These are phyloP conservation scores for Bradysia coprophila DNA, from an alignment of 1,140 invertebrate species.

Conservation along the genomic window DNA sequence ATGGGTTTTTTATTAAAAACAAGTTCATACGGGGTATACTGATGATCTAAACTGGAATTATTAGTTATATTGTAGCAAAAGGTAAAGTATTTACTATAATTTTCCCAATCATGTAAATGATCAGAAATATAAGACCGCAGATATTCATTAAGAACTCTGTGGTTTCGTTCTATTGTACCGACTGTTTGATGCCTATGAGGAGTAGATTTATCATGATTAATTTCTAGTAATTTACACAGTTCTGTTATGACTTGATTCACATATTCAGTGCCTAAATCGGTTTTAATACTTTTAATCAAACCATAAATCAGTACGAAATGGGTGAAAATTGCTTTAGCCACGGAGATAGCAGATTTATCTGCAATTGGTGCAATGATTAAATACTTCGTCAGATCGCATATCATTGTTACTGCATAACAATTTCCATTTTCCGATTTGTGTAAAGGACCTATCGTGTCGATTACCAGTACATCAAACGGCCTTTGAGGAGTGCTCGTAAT, in stretches of 20 bases:
- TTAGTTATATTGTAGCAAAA: slow-evolving; percentile 3
- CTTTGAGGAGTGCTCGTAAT: slow-evolving; percentile 8
- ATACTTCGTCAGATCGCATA: slow-evolving; percentile 1
- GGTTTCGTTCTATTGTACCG: slow-evolving; percentile 1
- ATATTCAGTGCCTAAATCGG: background rate
- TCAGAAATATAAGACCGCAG: slow-evolving; percentile 1
- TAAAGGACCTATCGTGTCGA: slow-evolving; percentile 7
- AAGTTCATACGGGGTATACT: slow-evolving; percentile 8
- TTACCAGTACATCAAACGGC: slow-evolving; percentile 6
- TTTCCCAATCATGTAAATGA: slow-evolving; percentile 4
- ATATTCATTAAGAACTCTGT: slow-evolving; percentile 3
- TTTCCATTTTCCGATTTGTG: slow-evolving; percentile 4
- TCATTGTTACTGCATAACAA: slow-evolving; percentile 6
- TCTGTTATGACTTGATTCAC: background rate
- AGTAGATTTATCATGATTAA: background rate
- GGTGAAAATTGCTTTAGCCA: background rate
- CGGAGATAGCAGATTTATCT: background rate
- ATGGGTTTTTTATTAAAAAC: slow-evolving; percentile 6
- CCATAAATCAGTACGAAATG: background rate
- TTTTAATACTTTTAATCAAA: background rate
- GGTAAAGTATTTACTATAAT: slow-evolving; percentile 3
- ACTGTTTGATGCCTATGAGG: slow-evolving; percentile 1
- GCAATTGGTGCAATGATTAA: slow-evolving; percentile 1
- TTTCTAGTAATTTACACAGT: background rate
- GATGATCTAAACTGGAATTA: slow-evolving; percentile 1